Conservation (phyloP, 1,140 invertebrate genomes). For the Trichomalopsis sarcophagae region DNA sequence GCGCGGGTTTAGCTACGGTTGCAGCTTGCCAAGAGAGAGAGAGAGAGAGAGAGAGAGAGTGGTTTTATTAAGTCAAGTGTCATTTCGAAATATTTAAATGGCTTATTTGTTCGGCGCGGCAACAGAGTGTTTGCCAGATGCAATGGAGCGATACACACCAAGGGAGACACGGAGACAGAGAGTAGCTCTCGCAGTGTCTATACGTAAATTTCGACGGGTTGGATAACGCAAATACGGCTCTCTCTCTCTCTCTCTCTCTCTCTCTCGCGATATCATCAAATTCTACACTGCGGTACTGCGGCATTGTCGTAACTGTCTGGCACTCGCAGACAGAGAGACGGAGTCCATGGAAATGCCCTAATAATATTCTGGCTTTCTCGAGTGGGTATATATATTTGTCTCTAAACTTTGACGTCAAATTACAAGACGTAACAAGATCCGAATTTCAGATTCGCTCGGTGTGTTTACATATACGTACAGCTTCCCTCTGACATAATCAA, state of each 20-base stretch:
- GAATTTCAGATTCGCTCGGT: neutral
- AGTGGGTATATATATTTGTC: neutral
- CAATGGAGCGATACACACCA: neutral
- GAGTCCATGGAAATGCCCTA: neutral
- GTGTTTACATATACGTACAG: too few relatives aligned
- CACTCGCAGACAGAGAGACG: too few relatives aligned
- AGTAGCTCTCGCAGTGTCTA: neutral
- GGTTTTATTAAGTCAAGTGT: neutral
- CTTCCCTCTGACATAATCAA: too few relatives aligned
- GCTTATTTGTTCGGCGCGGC: constrained; percentile 14
- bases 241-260: too few relatives aligned
- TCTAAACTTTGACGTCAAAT: neutral
- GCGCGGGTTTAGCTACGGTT: constrained; percentile 6
- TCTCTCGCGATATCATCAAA: neutral
- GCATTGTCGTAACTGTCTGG: neutral
- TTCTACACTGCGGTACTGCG: neutral
- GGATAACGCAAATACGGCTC: constrained; percentile 15
- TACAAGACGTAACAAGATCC: neutral
- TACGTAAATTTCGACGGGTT: constrained; percentile 10
- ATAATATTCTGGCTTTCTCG: neutral
- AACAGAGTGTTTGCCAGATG: neutral
- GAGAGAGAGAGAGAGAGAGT: neutral
- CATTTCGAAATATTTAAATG: constrained; percentile 32
- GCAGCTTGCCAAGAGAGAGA: neutral
- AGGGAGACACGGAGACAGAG: too few relatives aligned